Conservation (phyloP, 2,888 invertebrate genomes). For the Tetropium fuscum region DNA sequence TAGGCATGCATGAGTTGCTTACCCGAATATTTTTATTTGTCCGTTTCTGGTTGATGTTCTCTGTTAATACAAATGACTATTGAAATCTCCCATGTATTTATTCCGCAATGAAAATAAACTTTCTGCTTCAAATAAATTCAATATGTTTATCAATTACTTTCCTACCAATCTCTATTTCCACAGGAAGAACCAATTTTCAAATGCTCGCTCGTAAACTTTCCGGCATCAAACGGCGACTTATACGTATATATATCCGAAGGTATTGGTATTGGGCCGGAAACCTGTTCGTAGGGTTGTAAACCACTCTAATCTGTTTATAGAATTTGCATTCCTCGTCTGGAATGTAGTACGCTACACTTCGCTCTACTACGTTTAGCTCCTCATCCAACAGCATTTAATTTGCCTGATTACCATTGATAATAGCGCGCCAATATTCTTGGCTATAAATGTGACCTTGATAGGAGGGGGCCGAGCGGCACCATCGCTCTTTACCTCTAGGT, state of each 20-base stretch:
- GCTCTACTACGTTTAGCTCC: background rate
- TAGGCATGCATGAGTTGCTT: conserved; percentile 20
- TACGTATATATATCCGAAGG: conserved; percentile 1
- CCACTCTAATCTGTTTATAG: conserved; percentile 41
- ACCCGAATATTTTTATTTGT: conserved; percentile 44
- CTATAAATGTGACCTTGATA: no score
- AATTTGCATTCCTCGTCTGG: conserved; percentile 18
- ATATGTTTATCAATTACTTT: conserved; percentile 53
- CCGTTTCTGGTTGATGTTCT: conserved; percentile 36
- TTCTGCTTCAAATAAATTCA: conserved; percentile 20
- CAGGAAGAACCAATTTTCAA: conserved; percentile 48
- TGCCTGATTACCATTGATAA: no score
- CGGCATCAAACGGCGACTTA: conserved; percentile 38
- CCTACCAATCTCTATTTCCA: conserved; percentile 41
- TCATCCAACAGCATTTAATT: background rate
- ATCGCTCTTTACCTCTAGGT: no score
- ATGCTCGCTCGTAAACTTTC: conserved; percentile 46
- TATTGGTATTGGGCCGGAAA: conserved; percentile 37
- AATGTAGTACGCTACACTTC: background rate
- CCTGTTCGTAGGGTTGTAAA: conserved; percentile 45
- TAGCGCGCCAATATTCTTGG: no score
- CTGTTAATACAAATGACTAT: conserved; percentile 41
- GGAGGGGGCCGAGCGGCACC: no score
- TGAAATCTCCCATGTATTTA: conserved; percentile 46
- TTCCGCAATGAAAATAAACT: conserved; percentile 25